phyloP scores from a whole-genome alignment of 2,797 vertebrate species.

The Rhabdomys pumilio region DNA sequence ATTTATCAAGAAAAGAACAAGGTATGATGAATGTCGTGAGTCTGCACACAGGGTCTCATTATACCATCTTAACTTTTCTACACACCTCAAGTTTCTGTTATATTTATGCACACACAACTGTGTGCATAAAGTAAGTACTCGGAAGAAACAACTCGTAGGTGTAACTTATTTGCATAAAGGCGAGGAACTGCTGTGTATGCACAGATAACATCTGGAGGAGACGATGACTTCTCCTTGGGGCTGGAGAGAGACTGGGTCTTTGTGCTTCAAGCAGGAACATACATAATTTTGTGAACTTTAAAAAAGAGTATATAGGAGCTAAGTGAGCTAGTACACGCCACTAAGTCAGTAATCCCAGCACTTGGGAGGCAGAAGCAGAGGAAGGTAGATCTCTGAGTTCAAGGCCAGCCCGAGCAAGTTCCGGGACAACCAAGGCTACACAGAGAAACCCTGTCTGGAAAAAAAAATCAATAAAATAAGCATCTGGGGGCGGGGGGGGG shows the following conservation, averaged over 20 bases:
- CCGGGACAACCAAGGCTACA: neutral
- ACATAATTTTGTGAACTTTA: conserved; percentile 28
- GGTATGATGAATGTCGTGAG: neutral
- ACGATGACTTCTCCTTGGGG: conserved; percentile 4
- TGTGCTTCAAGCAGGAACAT: conserved; percentile 45
- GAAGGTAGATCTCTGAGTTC: neutral
- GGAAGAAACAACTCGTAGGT: neutral
- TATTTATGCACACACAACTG: neutral
- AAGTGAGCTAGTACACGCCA: too few relatives aligned
- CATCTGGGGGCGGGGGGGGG: too few relatives aligned
- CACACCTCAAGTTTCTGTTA: conserved; percentile 33
- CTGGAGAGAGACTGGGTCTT: neutral
- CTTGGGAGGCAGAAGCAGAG: neutral
- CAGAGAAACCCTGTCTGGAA: neutral
- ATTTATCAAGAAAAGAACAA: conserved; percentile 23
- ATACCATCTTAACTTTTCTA: conserved; percentile 36
- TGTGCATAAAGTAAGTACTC: neutral
- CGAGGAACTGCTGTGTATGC: neutral
- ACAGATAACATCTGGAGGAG: neutral
- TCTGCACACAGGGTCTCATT: neutral
- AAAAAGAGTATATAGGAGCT: neutral
- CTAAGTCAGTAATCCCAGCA: neutral
- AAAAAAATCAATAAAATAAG: neutral
- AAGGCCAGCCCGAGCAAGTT: neutral
- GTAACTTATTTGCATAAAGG: conserved; percentile 20